phyloP scores from a whole-genome alignment of 2,888 invertebrate genomes.

The Tenodera sinensis region DNA sequence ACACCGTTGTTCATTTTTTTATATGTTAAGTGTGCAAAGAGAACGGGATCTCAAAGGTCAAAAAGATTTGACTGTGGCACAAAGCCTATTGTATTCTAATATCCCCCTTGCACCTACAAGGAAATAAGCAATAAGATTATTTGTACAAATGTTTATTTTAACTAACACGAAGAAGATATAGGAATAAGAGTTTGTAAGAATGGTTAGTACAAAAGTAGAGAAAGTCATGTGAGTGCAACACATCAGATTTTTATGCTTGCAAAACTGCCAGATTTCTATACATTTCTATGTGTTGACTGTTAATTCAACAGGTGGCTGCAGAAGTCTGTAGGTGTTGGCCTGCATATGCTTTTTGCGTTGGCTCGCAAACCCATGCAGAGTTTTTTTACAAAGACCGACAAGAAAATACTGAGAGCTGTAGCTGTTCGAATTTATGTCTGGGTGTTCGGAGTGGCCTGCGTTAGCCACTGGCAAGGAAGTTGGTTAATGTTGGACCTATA shows the following conservation, averaged over 20 bases:
- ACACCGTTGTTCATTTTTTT: no score
- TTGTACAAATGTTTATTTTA: no score
- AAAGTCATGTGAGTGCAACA: no score
- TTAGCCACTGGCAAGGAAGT: slow-evolving; percentile 83
- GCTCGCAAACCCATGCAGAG: background rate
- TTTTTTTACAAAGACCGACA: background rate
- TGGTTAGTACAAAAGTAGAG: no score
- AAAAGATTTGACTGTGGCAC: no score
- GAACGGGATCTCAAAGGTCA: no score
- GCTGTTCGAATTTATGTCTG: slow-evolving; percentile 62
- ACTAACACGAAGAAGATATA: no score
- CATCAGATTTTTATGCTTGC: background rate
- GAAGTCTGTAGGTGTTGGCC: background rate
- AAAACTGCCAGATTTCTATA: background rate
- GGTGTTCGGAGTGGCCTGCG: slow-evolving; percentile 73
- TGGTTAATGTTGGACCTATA: slow-evolving; percentile 74
- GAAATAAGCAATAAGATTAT: no score
- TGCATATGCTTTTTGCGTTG: background rate
- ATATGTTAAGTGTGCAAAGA: no score
- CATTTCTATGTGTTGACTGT: slow-evolving; percentile 45
- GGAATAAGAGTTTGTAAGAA: no score
- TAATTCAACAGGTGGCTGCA: background rate
- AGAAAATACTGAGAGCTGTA: background rate
- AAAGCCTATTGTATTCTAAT: no score
- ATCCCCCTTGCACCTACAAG: no score